Conservation (phyloP, 2,797 vertebrate genomes). For the Eulemur mongoz region DNA sequence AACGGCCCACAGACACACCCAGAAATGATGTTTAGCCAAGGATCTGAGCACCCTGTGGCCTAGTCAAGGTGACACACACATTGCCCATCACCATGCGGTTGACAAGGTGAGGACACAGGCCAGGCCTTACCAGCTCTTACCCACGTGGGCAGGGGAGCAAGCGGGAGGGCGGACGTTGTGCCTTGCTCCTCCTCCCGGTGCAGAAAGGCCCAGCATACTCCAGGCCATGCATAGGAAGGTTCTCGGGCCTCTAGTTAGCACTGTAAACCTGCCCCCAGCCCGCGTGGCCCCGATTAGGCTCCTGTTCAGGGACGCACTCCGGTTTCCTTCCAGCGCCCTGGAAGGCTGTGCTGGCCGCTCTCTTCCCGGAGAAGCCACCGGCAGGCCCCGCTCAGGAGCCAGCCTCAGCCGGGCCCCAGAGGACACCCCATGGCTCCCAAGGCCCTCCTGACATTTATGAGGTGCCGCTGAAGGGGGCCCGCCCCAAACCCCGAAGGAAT, state of each 20-base stretch:
- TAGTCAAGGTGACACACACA: not conserved
- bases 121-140: not conserved
- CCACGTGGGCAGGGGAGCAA: too few relatives aligned
- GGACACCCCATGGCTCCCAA: slow-evolving; percentile 87
- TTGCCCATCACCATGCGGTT: not conserved
- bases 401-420: slow-evolving; percentile 58
- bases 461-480: slow-evolving; percentile 87
- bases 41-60: not conserved
- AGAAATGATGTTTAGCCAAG: not conserved
- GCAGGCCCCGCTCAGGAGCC: not conserved
- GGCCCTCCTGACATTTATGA: slow-evolving; percentile 90
- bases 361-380: not conserved
- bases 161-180: not conserved
- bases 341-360: not conserved
- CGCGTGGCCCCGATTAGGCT: not conserved
- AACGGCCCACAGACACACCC: not conserved
- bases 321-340: not conserved
- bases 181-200: not conserved
- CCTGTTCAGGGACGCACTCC: not conserved
- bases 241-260: not conserved
- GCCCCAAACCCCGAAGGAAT: slow-evolving; percentile 84
- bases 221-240: not conserved
- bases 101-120: not conserved
- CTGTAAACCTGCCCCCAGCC: not conserved
- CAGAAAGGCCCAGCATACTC: not conserved